Conservation (phyloP, 2,797 vertebrate genomes). For the Anisognathus igniventris region DNA sequence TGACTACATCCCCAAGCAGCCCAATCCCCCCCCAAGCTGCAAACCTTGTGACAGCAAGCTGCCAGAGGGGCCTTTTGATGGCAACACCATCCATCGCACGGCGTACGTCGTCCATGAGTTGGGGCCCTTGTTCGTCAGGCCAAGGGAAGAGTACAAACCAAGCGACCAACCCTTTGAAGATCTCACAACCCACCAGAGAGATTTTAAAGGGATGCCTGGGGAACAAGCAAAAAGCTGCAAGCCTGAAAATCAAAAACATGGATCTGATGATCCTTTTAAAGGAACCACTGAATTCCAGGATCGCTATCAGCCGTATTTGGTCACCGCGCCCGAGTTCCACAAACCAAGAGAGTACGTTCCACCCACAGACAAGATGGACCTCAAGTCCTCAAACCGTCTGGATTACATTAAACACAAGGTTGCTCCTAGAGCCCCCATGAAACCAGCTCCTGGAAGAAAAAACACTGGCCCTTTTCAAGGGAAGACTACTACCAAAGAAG, state of each 20-base stretch:
- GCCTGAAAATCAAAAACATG: conserved; percentile 54
- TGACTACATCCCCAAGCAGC: conserved; percentile 69
- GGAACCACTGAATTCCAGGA: conserved; percentile 81
- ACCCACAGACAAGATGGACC: conserved; percentile 75
- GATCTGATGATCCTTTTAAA: conserved; percentile 64
- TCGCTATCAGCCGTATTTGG: conserved; percentile 76
- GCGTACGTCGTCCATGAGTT: conserved; percentile 71
- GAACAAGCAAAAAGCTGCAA: conserved; percentile 77
- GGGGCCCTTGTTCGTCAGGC: conserved; percentile 50
- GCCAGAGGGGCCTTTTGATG: conserved; percentile 70
- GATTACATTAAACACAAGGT: conserved; percentile 71
- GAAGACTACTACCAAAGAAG: conserved; percentile 79
- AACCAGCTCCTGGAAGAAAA: conserved; percentile 56
- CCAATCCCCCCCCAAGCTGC: conserved; percentile 68
- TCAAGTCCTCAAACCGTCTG: conserved; percentile 71
- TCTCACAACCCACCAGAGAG: conserved; percentile 77
- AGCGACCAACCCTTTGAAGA: conserved; percentile 74
- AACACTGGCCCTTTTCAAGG: conserved; percentile 74
- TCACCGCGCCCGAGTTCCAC: conserved; percentile 54
- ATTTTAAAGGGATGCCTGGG: conserved; percentile 76
- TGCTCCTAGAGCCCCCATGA: conserved; percentile 69
- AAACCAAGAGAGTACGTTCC: conserved; percentile 68
- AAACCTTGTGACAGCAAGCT: conserved; percentile 68
- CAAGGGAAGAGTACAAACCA: conserved; percentile 74
- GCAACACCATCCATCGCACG: conserved; percentile 73